phyloP scores from a whole-genome alignment of 1,140 invertebrate species.

The Artemia franciscana region DNA sequence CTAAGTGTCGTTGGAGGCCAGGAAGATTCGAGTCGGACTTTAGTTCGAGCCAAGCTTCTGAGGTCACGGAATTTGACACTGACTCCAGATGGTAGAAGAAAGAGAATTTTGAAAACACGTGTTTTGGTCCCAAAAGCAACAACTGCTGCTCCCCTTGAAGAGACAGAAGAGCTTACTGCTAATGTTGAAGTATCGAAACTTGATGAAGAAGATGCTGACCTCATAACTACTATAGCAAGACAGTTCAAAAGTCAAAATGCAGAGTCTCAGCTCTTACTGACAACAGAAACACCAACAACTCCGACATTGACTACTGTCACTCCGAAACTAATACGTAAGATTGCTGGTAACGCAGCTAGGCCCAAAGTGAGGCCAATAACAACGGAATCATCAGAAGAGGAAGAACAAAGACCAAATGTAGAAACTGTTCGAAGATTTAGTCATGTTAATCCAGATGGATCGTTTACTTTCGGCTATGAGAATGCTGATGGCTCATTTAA shows the following conservation, averaged over 20 bases:
- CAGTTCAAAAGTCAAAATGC: neutral
- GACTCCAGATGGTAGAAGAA: neutral
- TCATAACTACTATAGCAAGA: neutral
- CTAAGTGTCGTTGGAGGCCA: neutral
- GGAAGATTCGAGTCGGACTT: neutral
- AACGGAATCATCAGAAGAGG: neutral
- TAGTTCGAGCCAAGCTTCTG: neutral
- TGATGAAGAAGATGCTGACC: neutral
- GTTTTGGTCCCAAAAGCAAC: neutral
- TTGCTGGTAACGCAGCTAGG: neutral
- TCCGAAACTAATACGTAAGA: neutral
- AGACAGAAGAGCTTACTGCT: neutral
- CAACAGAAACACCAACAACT: neutral
- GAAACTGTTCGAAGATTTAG: conserved; percentile 15
- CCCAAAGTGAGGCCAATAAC: neutral
- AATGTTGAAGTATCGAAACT: neutral
- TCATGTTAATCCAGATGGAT: conserved; percentile 29
- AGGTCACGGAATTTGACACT: neutral
- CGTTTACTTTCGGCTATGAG: conserved; percentile 70
- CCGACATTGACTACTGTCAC: neutral
- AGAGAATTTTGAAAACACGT: neutral
- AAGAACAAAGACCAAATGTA: conserved; percentile 3
- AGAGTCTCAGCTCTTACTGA: neutral
- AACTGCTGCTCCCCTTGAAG: neutral
- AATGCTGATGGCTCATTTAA: conserved; percentile 72